phyloP scores from a whole-genome alignment of 2,888 invertebrate species.

The Hymenopus coronatus region DNA sequence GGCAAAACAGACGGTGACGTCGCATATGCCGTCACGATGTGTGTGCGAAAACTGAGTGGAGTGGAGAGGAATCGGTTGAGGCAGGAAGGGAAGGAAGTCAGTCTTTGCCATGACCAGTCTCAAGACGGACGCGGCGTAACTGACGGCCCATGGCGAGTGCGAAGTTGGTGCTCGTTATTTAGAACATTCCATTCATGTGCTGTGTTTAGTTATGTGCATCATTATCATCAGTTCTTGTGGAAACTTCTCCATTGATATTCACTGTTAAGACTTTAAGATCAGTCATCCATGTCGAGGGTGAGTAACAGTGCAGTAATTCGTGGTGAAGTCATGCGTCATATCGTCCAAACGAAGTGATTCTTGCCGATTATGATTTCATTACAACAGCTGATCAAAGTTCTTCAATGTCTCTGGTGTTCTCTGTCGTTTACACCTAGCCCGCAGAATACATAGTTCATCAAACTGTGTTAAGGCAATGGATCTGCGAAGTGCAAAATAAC shows the following conservation, averaged over 20 bases:
- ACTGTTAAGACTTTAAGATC: background rate
- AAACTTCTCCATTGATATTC: background rate
- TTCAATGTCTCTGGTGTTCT: too few species aligned
- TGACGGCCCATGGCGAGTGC: background rate
- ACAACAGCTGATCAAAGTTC: too few species aligned
- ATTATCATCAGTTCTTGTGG: background rate
- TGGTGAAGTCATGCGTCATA: too few species aligned
- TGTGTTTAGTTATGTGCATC: background rate
- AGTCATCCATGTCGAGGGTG: background rate
- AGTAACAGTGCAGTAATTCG: background rate
- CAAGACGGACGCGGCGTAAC: background rate
- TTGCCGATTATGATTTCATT: too few species aligned
- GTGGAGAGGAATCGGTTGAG: background rate
- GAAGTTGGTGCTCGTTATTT: background rate
- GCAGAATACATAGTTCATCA: too few species aligned
- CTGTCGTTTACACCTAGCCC: too few species aligned
- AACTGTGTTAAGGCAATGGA: too few species aligned
- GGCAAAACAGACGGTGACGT: constrained; percentile 8
- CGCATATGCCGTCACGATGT: background rate
- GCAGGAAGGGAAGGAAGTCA: background rate
- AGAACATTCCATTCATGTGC: background rate
- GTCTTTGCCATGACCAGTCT: constrained; percentile 3
- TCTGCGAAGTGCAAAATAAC: too few species aligned
- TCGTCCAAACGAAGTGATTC: too few species aligned
- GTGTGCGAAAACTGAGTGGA: constrained; percentile 3